phyloP scores from a whole-genome alignment of 2,888 invertebrate species.

The Imbricaverruca yamaguchii region DNA sequence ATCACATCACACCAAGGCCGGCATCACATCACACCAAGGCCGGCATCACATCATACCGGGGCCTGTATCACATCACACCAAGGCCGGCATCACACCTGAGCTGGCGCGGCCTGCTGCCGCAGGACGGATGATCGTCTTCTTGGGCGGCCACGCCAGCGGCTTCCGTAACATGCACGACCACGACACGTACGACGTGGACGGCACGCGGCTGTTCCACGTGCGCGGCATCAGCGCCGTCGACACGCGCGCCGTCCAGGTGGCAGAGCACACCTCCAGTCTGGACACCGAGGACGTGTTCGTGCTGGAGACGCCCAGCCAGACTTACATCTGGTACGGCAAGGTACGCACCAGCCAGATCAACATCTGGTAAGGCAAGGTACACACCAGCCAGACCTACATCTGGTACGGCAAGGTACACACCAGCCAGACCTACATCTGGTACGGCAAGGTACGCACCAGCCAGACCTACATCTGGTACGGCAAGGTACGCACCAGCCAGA shows the following conservation, averaged over 20 bases:
- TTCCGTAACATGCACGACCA: slow-evolving; percentile 14
- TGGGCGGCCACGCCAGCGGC: slow-evolving; percentile 45
- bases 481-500: no score
- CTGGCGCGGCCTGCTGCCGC: slow-evolving; percentile 26
- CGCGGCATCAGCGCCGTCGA: slow-evolving; percentile 31
- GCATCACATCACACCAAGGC: no score
- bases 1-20: no score
- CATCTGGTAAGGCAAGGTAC: no score
- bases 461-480: no score
- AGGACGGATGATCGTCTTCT: slow-evolving; percentile 54
- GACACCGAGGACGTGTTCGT: slow-evolving; percentile 63
- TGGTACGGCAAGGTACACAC: no score
- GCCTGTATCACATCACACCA: no score
- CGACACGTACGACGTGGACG: slow-evolving; percentile 52
- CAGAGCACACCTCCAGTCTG: slow-evolving; percentile 50
- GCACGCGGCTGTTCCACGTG: slow-evolving; percentile 49
- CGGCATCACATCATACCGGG: no score
- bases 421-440: no score
- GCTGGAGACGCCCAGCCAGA: slow-evolving; percentile 50
- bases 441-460: no score
- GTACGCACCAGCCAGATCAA: slow-evolving; percentile 42
- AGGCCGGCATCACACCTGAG: no score
- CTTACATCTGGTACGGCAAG: slow-evolving; percentile 61
- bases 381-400: no score
- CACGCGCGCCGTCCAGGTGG: slow-evolving; percentile 31